Conservation (phyloP, 2,113 vertebrate genomes). For the Rhinolophus sinicus region DNA sequence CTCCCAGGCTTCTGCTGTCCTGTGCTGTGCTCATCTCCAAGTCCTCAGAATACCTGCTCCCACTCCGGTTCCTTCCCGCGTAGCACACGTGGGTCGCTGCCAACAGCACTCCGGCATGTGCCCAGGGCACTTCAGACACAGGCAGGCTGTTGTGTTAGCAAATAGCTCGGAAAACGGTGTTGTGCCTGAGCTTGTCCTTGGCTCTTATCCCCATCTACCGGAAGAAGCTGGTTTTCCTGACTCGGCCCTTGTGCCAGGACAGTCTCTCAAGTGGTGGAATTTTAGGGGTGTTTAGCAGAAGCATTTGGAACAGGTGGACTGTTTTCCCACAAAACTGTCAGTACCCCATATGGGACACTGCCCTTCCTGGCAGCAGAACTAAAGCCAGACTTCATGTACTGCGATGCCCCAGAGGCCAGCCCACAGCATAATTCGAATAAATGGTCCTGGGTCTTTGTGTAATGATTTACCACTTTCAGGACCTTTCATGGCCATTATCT, state of each 20-base stretch:
- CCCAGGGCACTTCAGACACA: conserved; percentile 58
- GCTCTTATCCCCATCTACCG: background rate
- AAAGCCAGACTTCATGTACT: background rate
- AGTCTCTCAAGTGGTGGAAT: conserved; percentile 10
- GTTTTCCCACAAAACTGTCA: conserved; percentile 39
- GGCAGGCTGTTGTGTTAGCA: conserved; percentile 63
- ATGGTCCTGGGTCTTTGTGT: background rate
- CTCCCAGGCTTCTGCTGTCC: background rate
- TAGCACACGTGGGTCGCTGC: background rate
- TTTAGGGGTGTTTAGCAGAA: background rate
- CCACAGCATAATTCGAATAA: background rate
- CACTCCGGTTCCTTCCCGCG: background rate
- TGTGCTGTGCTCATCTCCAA: background rate
- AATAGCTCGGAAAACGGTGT: conserved; percentile 32
- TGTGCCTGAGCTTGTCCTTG: conserved; percentile 74
- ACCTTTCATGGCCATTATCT: background rate
- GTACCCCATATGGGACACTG: background rate
- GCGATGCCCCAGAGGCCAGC: background rate
- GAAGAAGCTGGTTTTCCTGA: conserved; percentile 62
- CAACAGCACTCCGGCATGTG: conserved; percentile 35
- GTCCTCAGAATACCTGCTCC: background rate
- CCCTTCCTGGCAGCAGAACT: conserved; percentile 24
- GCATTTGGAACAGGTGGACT: conserved; percentile 51
- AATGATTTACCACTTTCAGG: background rate
- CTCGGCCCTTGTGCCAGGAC: conserved; percentile 49